phyloP scores from a whole-genome alignment of 2,888 invertebrate species.

The Melitaea athalia region DNA sequence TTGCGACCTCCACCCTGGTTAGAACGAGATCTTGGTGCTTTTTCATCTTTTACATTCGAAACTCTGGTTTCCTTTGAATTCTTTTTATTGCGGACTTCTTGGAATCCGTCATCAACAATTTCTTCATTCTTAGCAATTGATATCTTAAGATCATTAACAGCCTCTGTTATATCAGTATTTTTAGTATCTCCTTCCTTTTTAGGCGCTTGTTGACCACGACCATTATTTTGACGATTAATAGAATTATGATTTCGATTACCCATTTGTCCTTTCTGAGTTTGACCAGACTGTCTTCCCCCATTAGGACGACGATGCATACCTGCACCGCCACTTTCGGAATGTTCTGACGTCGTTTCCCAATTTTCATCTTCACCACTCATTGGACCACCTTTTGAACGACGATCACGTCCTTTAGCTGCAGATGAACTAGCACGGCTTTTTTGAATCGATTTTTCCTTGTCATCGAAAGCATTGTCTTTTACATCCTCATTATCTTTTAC shows the following conservation, averaged over 20 bases:
- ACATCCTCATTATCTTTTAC: constrained; percentile 81
- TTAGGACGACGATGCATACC: constrained; percentile 60
- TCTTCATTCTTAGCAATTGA: constrained; percentile 70
- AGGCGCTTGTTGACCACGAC: constrained; percentile 56
- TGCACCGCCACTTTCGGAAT: constrained; percentile 84
- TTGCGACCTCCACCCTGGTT: constrained; percentile 74
- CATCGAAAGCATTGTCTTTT: constrained; percentile 77
- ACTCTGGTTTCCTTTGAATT: constrained; percentile 84
- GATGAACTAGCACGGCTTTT: constrained; percentile 87
- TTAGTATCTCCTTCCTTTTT: constrained; percentile 70
- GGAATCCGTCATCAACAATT: constrained; percentile 87
- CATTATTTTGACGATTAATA: constrained; percentile 62
- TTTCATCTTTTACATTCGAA: constrained; percentile 64
- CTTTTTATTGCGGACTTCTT: constrained; percentile 92
- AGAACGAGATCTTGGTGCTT: constrained; percentile 73
- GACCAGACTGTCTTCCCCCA: constrained; percentile 57
- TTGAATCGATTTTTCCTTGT: constrained; percentile 53
- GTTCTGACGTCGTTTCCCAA: constrained; percentile 93
- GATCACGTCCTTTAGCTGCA: constrained; percentile 77
- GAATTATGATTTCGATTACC: constrained; percentile 63
- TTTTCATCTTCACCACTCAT: constrained; percentile 83
- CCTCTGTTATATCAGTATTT: constrained; percentile 68
- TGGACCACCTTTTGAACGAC: constrained; percentile 66
- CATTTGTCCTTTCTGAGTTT: constrained; percentile 59
- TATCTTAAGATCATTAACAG: constrained; percentile 70